These are phyloP conservation scores for Elegia similella DNA, from an alignment of 2,888 invertebrate genomes.

Conservation along the genomic window DNA sequence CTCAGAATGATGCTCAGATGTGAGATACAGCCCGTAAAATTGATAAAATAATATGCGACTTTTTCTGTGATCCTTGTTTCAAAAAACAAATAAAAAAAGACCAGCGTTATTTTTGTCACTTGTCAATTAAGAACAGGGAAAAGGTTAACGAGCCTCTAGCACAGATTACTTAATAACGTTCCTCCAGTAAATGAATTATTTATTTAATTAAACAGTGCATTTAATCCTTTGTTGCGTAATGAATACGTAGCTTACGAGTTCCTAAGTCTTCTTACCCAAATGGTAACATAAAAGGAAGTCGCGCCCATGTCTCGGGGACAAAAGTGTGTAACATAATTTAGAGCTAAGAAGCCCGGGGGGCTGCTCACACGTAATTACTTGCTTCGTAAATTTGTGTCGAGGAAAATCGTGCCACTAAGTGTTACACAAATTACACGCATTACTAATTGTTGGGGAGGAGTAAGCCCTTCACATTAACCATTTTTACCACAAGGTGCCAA, in stretches of 20 bases:
- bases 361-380: constrained; percentile 31
- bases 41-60: too few species aligned
- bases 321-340: constrained; percentile 29
- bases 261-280: neutral
- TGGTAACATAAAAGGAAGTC: neutral
- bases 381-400: constrained; percentile 27
- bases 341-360: constrained; percentile 29
- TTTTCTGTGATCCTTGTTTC: too few species aligned
- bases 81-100: too few species aligned
- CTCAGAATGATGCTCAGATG: too few species aligned
- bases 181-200: too few species aligned
- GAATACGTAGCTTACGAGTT: neutral
- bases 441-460: constrained; percentile 15
- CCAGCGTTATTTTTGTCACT: too few species aligned
- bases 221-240: neutral
- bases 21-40: too few species aligned
- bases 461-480: neutral
- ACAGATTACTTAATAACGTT: too few species aligned
- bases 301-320: constrained; percentile 18
- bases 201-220: too few species aligned
- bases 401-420: constrained; percentile 26
- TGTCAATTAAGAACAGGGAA: too few species aligned
- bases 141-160: too few species aligned
- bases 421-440: constrained; percentile 29
- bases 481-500: neutral